A percentile compares a stretch with the other conserved stretches of the same genome.
These are phyloP conservation scores for Brachionichthys hirsutus DNA, from an alignment of 2,113 vertebrate genomes.

Conservation along the genomic window DNA sequence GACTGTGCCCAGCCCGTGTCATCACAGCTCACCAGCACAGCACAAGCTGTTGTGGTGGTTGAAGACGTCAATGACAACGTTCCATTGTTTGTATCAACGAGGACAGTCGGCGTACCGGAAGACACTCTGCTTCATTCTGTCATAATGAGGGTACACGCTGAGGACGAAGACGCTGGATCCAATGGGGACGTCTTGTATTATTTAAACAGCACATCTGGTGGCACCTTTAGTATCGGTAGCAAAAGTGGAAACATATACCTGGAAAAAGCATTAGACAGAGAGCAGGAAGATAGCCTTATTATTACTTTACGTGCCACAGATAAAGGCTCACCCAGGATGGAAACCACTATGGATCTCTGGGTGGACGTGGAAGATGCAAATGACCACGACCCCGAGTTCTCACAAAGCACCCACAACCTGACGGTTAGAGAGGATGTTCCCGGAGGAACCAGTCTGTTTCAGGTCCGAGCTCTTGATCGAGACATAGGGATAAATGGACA, in stretches of 20 bases:
- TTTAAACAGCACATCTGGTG: slow-evolving; percentile 47
- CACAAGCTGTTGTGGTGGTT: slow-evolving; percentile 48
- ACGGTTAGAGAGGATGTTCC: slow-evolving; percentile 64
- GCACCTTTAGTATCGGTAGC: slow-evolving; percentile 61
- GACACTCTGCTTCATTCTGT: slow-evolving; percentile 61
- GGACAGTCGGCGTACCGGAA: slow-evolving; percentile 60
- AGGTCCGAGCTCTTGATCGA: slow-evolving; percentile 65
- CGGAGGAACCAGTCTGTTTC: slow-evolving; percentile 63
- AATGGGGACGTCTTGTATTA: slow-evolving; percentile 71
- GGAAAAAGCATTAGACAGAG: slow-evolving; percentile 70
- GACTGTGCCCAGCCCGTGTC: slow-evolving; percentile 58
- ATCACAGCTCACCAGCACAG: slow-evolving; percentile 64
- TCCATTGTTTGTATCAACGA: slow-evolving; percentile 64
- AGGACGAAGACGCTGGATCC: slow-evolving; percentile 68
- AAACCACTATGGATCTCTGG: slow-evolving; percentile 58
- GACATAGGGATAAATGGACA: slow-evolving; percentile 70
- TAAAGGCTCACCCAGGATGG: slow-evolving; percentile 61
- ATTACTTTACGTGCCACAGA: slow-evolving; percentile 68
- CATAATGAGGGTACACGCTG: slow-evolving; percentile 63
- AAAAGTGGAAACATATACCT: slow-evolving; percentile 69
- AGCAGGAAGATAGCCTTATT: slow-evolving; percentile 54
- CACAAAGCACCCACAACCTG: slow-evolving; percentile 59
- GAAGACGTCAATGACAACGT: slow-evolving; percentile 77
- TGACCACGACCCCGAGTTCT: slow-evolving; percentile 73
- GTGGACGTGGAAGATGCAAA: slow-evolving; percentile 74